Base-by-base conservation (phyloP, 2,113 vertebrate species). In the Anser brachyrhynchus region DNA sequence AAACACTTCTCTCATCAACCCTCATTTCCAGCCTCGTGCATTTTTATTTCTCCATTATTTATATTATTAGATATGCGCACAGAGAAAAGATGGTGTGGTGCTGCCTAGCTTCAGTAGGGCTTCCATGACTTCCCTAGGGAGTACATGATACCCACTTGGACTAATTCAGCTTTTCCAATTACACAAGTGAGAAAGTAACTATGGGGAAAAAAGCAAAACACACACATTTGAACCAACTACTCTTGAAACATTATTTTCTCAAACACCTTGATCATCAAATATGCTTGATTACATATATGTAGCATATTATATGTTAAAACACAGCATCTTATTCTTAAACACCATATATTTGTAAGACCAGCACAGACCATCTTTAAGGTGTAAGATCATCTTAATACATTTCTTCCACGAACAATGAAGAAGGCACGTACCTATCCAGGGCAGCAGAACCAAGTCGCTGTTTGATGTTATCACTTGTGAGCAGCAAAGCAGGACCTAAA, bases 391-490 rank as follows among this genome's bases (percentile, higher is more conserved):
- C 2, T 4, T 0, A 28, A 25, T 66, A 49, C 37, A 25, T 9
- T 23, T 14, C 46, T 19, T 15, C 6, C 2, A 2, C 13, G 29
- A 41, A 31, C 9, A 46, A 7, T 2, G 37, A 1, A 0, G 37
- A 41, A 74, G 37, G 5, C 35, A 41, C 73, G 33, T 82, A 99
- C 99, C 98, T 99, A 98, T 99, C 99, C n/a, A 99, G 98, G 1
- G 99, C 99, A 25, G 99, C 98, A 31, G 98, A 97, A 52, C 99
- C 99, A 5, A 99, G 98, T 31, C 98, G 98, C 95, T 99, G 98
- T 90, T 98, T 99, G 96, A 99, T 98, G 97, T 97, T 98, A 93
- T 99, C 99, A 71, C 99, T 99, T 94, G 98, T 99, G 97, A 99
- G 98, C 72, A 99, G 98, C 72, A 99, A 96, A 49, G 98, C 97